phyloP scores from a whole-genome alignment of 2,888 invertebrate genomes.

The Acleris literana region DNA sequence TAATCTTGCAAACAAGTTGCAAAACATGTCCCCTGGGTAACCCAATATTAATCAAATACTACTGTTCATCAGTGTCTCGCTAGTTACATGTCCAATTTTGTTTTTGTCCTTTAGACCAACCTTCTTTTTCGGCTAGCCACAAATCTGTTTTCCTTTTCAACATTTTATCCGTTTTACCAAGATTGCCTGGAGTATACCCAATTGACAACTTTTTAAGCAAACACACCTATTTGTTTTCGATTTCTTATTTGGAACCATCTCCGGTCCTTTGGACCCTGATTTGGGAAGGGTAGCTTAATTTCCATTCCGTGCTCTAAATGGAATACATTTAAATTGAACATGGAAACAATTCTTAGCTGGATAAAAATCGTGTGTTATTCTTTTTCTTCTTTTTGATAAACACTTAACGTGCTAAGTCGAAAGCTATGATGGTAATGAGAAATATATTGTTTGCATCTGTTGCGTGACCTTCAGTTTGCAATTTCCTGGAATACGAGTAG shows the following conservation, averaged over 20 bases:
- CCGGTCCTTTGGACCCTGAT: slow-evolving; percentile 45
- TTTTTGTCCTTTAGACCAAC: no score
- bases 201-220: slow-evolving; percentile 68
- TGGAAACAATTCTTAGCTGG: slow-evolving; percentile 27
- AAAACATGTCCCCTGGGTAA: no score
- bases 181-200: slow-evolving; percentile 48
- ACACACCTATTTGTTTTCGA: slow-evolving; percentile 59
- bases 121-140: no score
- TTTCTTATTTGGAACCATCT: slow-evolving; percentile 57
- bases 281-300: slow-evolving; percentile 58
- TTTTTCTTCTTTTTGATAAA: slow-evolving; percentile 14
- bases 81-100: no score
- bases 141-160: slow-evolving; percentile 9
- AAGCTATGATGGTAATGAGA: slow-evolving; percentile 10
- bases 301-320: slow-evolving; percentile 52
- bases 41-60: no score
- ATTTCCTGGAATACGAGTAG: background rate
- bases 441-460: slow-evolving; percentile 4
- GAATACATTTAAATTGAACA: slow-evolving; percentile 37
- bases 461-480: background rate
- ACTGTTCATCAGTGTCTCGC: no score
- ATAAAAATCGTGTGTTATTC: slow-evolving; percentile 18
- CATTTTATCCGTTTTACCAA: slow-evolving; percentile 40
- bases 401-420: background rate
- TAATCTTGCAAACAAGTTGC: no score